phyloP scores from a whole-genome alignment of 1,140 invertebrate species.

The Papilio polytes region DNA sequence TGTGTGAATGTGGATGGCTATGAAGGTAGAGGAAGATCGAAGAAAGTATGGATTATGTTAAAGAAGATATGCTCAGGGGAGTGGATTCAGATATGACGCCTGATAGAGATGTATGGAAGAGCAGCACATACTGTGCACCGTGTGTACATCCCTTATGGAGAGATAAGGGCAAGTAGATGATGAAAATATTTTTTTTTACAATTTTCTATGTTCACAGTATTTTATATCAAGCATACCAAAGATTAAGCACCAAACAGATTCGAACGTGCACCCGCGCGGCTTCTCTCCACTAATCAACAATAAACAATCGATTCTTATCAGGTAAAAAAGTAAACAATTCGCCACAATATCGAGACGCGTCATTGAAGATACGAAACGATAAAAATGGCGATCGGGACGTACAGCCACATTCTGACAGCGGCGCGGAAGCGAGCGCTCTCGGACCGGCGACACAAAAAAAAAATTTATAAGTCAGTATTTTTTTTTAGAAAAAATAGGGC shows the following conservation, averaged over 20 bases:
- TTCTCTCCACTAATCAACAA: neutral
- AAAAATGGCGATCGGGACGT: constrained; percentile 18
- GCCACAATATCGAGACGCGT: constrained; percentile 22
- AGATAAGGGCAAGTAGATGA: too few relatives aligned
- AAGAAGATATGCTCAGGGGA: too few relatives aligned
- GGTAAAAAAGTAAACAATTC: constrained; percentile 19
- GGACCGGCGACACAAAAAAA: constrained; percentile 9
- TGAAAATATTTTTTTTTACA: too few relatives aligned
- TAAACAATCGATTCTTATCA: constrained; percentile 26
- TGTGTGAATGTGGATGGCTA: too few relatives aligned
- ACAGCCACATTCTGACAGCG: constrained; percentile 25
- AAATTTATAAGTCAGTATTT: constrained; percentile 18
- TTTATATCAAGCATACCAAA: too few relatives aligned
- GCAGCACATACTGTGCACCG: too few relatives aligned
- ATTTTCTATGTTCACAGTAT: too few relatives aligned
- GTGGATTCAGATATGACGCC: too few relatives aligned
- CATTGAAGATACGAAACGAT: constrained; percentile 25
- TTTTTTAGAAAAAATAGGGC: constrained; percentile 32
- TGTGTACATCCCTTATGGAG: too few relatives aligned
- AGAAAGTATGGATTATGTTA: too few relatives aligned
- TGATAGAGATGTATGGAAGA: too few relatives aligned
- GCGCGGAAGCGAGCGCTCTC: constrained; percentile 32
- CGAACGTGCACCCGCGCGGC: neutral
- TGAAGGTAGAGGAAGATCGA: too few relatives aligned
- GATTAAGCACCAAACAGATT: neutral